Evolutionary conservation across 2,888 invertebrate species (phyloP).

Genomic region (Erpobdella octoculata): DNA sequence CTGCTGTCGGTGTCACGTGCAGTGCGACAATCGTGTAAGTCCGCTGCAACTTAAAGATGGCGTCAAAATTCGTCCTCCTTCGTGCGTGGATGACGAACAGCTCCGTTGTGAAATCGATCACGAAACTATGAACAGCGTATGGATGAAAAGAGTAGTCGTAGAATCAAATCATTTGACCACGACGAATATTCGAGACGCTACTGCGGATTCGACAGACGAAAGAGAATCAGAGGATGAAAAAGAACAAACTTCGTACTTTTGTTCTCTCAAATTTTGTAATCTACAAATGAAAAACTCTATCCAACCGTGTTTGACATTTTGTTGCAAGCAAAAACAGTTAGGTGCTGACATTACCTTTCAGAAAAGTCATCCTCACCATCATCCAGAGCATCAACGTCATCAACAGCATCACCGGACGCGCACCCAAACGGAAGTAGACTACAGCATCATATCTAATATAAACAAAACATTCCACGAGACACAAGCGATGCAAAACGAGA

Average conservation of each 20-base stretch:
- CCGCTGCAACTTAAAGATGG: no score
- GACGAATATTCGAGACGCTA: no score
- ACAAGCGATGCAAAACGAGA: neutral
- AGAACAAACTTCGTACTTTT: neutral
- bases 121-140: neutral
- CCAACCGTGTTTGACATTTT: neutral
- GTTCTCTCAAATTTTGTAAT: neutral
- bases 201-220: no score
- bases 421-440: neutral
- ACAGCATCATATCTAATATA: conserved; percentile 5
- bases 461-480: conserved; percentile 1
- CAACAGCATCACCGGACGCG: neutral
- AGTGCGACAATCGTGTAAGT: no score
- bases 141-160: neutral
- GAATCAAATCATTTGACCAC: no score
- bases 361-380: neutral
- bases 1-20: no score
- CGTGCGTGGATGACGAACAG: no score
- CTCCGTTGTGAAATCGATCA: no score
- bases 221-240: neutral
- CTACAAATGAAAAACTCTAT: neutral
- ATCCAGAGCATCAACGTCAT: neutral
- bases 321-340: neutral
- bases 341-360: neutral
- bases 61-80: no score